Base-by-base conservation (phyloP, 2,888 invertebrate species). In the Apodemia mormo region DNA sequence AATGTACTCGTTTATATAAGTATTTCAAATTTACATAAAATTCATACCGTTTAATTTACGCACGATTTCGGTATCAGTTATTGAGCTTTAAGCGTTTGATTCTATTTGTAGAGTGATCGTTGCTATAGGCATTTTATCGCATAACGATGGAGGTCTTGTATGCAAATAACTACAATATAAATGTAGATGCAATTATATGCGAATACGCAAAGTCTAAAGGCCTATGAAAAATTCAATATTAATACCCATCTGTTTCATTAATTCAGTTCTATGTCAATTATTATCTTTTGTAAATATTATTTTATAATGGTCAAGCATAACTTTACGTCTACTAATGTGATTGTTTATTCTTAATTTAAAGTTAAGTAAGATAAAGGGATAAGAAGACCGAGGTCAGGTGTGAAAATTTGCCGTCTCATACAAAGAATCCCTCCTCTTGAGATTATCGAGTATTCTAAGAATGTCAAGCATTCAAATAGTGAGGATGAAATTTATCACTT, bases 101-200 rank as follows among this genome's bases (percentile, higher is more conserved):
- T 61, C 33, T 61, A 14, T 33, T 61, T 61, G 30, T 29, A 29
- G 61, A 33, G 61, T 61, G 29, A n/a, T 61, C 12, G 61, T 12
- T 33, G 72, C 74, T 72, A 52, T 61, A 66, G 71, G 75, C 74
- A 65, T 71, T 76, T 70, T 70, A 74, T 76, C 75, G 75, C 49
- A 79, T 77, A 79, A 67, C 64, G 66, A 65, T 73, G 72, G 70
- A 76, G 71, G 74, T 72, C 70, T 79, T 74, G 77, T 79, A 83
- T 85, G 85, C 83, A 82, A 84, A 85, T 83, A 72, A 65, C 74
- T 75, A 81, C 77, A 80, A 82, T 84, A 82, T 83, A 85, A 83
- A 85, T 72, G 67, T 72, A 73, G 69, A 73, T 73, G 68, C 56
- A 54, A 73, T 73, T 71, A 69, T 67, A 65, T 58, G 56, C 56